Base-by-base conservation (phyloP, 2,113 vertebrate species). In the Embiotoca jacksoni region DNA sequence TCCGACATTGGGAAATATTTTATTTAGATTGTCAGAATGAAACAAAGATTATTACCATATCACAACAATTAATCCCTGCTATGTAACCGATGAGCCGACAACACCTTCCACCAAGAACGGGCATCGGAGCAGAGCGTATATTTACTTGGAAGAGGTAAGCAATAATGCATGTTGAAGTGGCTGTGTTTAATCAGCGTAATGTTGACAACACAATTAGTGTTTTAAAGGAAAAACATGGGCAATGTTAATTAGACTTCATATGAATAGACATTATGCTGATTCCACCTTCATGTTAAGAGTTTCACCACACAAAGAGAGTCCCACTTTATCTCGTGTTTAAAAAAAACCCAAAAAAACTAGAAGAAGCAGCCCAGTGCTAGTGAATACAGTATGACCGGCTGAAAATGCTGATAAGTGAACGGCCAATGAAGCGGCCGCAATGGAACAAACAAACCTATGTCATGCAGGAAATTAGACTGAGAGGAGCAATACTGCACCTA, bases 391-490 rank as follows among this genome's bases (percentile, higher is more conserved):
- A 23, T 58, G 57, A 50, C 65, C 50, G 50, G 52, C 39, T 76
- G 80, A 60, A 66, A 60, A 59, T 55, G 61, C 78, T 78, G 71
- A 72, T 75, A 66, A 69, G 67, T 75, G 54, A 80, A 72, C 61
- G 58, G 41, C 64, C 74, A 67, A 32, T 75, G 6, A 47, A 61
- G 39, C 71, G 72, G 77, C 72, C 0, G 9, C 55, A 77, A 63
- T 76, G 71, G 80, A 85, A 83, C 76, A 88, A 88, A 85, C 56
- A 79, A 72, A 62, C 47, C 63, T 55, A n/a, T 85, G 82, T 79
- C 82, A 84, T 72, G 71, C 82, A 85, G 81, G 77, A 90, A 89
- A 87, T 87, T 81, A 90, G 74, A 75, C 56, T 37, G 62, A 89
- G 73, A 75, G 78, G 53, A 87, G 78, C 82, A 87, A 81, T 80